Evolutionary conservation across 2,888 invertebrate genomes (phyloP), one percentile per base, ranked within the genome.

Genomic region (Caprella mutica): DNA sequence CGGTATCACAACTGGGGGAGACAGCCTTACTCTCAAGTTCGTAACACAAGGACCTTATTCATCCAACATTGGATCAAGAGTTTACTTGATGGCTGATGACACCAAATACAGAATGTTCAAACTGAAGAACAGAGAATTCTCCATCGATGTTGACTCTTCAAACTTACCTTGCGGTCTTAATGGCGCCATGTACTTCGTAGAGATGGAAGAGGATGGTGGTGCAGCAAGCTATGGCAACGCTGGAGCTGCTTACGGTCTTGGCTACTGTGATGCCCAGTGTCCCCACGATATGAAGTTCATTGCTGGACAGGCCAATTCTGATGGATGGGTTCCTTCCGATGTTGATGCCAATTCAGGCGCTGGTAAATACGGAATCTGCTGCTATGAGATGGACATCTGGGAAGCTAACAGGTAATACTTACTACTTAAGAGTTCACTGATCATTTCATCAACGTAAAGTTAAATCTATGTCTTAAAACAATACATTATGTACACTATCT

Each of bases 261-360:
- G 65, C 9, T 65, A 65, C 38, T 65, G 65, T 43, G 65, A 65
- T 51, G 65, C 65, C 21, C 65, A 65, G 30, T 65, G 65, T 40
- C 65, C 65, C 26, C 65, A 65, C 51, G 65, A 65, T 46, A 44
- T 65, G 51, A 65, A 65, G 52, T 65, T 56, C 56, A 65, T 65
- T 44, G 54, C 59, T 39, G 65, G 65, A 8, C 40, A 56, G 46
- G 57, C 65, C 55, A 65, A 65, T 57, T 35, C 35, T 33, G 54
- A 44, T 27, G 55, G 58, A 4, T 65, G 65, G 65, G 33, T n/a
- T 6, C 59, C 65, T 4, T 55, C 61, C 14, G 38, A 46, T 43
- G 55, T 44, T 23, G 65, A 65, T 33, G 21, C 43, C 30, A 65
- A 65, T 57, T 55, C 65, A 9, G 65, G 65, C 6, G 35, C 24